Evolutionary conservation across 2,113 vertebrate genomes (phyloP), one percentile per base, ranked within the genome.

Genomic region (Syngnathus floridae): DNA sequence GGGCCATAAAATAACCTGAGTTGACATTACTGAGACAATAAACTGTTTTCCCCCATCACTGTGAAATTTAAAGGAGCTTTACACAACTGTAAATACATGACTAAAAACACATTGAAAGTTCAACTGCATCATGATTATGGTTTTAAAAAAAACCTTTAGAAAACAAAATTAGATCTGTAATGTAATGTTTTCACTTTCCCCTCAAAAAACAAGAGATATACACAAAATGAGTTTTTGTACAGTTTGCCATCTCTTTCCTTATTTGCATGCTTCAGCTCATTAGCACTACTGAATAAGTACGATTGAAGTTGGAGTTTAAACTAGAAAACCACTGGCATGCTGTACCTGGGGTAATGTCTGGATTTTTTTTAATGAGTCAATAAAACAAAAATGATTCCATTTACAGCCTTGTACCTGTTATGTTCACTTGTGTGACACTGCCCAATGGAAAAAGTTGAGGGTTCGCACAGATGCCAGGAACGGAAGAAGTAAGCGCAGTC

Each of bases 1-100:
- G 37, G 51, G 17, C n/a, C 66, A 66, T 74, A 60, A 82, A 82
- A 71, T 52, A 74, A 77, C 68, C 69, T 17, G 45, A 72, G 65
- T 59, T 46, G 56, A 64, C 70, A 57, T 69, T 66, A 70, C 65
- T 72, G 66, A 68, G 67, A 69, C 64, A 68, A 74, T 73, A 66
- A 73, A 74, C 22, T 9, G 14, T 55, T 62, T 67, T 68, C 65
- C 38, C 37, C 62, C 11, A 58, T 69, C 40, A 46, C 7, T 19
- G 35, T 60, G 16, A 55, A 61, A 31, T 61, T 67, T 59, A 31
- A 31, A 38, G 54, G 37, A 62, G 48, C 35, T 48, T 26, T 31
- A 55, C 63, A 64, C 43, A 74, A 68, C 63, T 70, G 61, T 66
- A 70, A 80, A 66, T 51, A 71, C 40, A 75, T 57, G 61, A 76